These are phyloP conservation scores for Anseranas semipalmata DNA, from an alignment of 2,113 vertebrate species.

Conservation along the genomic window DNA sequence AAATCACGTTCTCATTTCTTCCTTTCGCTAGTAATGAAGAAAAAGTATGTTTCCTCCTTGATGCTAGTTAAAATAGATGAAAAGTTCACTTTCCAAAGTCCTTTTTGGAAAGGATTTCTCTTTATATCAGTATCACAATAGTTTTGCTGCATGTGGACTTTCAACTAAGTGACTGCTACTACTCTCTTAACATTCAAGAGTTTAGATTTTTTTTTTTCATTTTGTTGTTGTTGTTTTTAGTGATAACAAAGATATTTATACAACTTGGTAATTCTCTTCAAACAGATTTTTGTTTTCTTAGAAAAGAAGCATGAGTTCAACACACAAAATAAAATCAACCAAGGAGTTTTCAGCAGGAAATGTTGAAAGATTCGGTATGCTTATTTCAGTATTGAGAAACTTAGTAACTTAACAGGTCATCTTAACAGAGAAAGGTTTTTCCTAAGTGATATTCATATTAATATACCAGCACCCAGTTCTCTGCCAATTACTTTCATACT, in stretches of 20 bases:
- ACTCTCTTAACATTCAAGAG: background rate
- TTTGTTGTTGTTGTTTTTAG: background rate
- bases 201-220: background rate
- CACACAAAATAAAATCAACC: slow-evolving; percentile 17
- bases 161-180: background rate
- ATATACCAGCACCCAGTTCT: background rate
- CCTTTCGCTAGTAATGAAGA: background rate
- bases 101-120: background rate
- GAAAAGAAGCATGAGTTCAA: background rate
- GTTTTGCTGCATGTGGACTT: background rate
- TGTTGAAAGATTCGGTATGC: background rate
- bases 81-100: background rate
- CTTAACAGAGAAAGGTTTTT: background rate
- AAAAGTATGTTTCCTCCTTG: background rate
- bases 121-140: background rate
- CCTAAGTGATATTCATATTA: background rate
- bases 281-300: background rate
- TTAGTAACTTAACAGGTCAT: background rate
- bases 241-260: background rate
- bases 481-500: background rate
- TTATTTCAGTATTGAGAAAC: background rate
- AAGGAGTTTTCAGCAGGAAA: slow-evolving; percentile 29
- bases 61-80: background rate
- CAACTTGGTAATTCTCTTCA: background rate
- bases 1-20: background rate